These are phyloP conservation scores for Melinopterus prodromus DNA, from an alignment of 2,888 invertebrate genomes.

Conservation along the genomic window DNA sequence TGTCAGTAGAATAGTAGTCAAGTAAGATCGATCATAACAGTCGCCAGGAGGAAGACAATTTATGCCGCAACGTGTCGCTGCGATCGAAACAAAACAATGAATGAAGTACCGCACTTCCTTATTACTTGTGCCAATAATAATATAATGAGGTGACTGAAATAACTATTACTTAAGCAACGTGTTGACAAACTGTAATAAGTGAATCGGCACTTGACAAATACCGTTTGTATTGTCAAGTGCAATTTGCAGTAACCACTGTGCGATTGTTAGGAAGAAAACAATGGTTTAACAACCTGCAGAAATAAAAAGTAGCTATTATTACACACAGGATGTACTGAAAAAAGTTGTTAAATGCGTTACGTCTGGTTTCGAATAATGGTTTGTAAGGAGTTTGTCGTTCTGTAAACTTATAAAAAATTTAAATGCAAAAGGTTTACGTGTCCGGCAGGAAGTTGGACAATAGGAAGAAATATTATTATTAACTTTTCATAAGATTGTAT, in stretches of 20 bases:
- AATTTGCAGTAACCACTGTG: background rate
- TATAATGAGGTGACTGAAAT: background rate
- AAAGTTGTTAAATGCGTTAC: too few relatives aligned
- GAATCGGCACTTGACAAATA: background rate
- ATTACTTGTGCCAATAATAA: background rate
- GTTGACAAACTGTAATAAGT: background rate
- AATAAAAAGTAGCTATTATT: too few relatives aligned
- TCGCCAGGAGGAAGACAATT: background rate
- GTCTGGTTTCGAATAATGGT: too few relatives aligned
- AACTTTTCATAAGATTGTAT: too few relatives aligned
- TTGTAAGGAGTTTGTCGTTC: too few relatives aligned
- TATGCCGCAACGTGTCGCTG: background rate
- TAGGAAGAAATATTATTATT: too few relatives aligned
- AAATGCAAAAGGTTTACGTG: too few relatives aligned
- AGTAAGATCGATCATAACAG: background rate
- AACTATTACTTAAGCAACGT: background rate
- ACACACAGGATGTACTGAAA: too few relatives aligned
- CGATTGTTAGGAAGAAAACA: too few relatives aligned
- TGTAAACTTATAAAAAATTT: too few relatives aligned
- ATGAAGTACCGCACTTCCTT: background rate
- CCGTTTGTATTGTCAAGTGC: background rate
- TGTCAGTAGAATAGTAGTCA: background rate
- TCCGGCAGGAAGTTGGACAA: too few relatives aligned
- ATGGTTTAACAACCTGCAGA: too few relatives aligned
- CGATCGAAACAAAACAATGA: background rate